Conservation (phyloP, 1,140 invertebrate genomes). For the Pachyrhynchus sulphureomaculatus region DNA sequence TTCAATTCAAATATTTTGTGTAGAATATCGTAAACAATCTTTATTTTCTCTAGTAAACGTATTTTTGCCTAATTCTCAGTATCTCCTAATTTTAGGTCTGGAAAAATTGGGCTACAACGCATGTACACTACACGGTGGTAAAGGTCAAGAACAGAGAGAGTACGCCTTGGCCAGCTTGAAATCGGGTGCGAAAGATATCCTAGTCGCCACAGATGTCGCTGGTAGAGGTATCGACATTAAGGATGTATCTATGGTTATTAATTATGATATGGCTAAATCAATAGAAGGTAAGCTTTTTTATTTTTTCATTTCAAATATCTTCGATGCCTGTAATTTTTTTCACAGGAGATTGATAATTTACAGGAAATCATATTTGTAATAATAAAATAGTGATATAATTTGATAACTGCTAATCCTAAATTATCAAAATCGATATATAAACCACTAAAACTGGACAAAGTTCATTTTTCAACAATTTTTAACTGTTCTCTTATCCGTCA, state of each 20-base stretch:
- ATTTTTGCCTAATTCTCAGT: neutral
- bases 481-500: too few species aligned
- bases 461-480: too few species aligned
- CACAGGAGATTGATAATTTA: too few species aligned
- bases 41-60: constrained; percentile 58
- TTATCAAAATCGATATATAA: too few species aligned
- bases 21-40: neutral
- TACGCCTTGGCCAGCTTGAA: constrained; percentile 96
- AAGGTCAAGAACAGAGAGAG: constrained; percentile 99
- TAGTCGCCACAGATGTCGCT: constrained; percentile 99
- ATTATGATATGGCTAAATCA: constrained; percentile 99
- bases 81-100: constrained; percentile 56
- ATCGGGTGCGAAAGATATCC: constrained; percentile 91
- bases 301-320: too few species aligned
- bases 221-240: constrained; percentile 99
- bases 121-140: constrained; percentile 97
- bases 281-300: constrained; percentile 75
- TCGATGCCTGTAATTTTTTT: too few species aligned
- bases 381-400: too few species aligned
- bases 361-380: too few species aligned
- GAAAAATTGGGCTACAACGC: constrained; percentile 98
- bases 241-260: constrained; percentile 97
- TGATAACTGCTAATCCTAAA: too few species aligned
- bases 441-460: too few species aligned
- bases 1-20: too few species aligned